phyloP scores from a whole-genome alignment of 2,888 invertebrate genomes.

The Scaptodrosophila latifasciaeformis region DNA sequence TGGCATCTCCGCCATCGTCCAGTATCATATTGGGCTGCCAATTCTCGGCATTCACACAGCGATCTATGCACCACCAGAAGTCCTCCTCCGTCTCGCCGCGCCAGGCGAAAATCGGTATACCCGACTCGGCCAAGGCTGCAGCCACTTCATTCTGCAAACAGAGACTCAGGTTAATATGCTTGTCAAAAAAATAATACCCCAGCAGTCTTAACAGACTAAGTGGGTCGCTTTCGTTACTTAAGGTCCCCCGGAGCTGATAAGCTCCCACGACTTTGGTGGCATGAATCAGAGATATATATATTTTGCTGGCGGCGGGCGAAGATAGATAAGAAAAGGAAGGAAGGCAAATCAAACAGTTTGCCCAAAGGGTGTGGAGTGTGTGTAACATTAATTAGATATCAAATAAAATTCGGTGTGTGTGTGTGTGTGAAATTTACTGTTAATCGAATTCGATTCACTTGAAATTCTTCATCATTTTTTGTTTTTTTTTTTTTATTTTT shows the following conservation, averaged over 20 bases:
- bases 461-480: too few species aligned
- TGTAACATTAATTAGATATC: slow-evolving; percentile 35
- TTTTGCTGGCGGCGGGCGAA: too few species aligned
- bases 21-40: slow-evolving; percentile 99
- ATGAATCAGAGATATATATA: too few species aligned
- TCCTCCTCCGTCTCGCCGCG: slow-evolving; percentile 98
- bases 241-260: too few species aligned
- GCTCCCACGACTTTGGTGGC: too few species aligned
- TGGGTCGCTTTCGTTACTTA: too few species aligned
- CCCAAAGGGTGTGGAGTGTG: too few species aligned
- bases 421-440: slow-evolving; percentile 15
- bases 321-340: too few species aligned
- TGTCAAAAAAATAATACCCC: not conserved
- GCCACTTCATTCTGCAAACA: slow-evolving; percentile 92
- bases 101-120: slow-evolving; percentile 95
- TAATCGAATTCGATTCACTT: slow-evolving; percentile 43
- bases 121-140: slow-evolving; percentile 93
- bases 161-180: not conserved
- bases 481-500: too few species aligned
- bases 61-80: slow-evolving; percentile 99
- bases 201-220: not conserved
- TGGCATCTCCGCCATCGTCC: slow-evolving; percentile 98
- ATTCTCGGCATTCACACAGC: slow-evolving; percentile 90
- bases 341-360: too few species aligned
- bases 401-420: too few species aligned